Evolutionary conservation across 2,888 invertebrate genomes (phyloP), one percentile per base, ranked within the genome.

Genomic region (Xylophagus ater): DNA sequence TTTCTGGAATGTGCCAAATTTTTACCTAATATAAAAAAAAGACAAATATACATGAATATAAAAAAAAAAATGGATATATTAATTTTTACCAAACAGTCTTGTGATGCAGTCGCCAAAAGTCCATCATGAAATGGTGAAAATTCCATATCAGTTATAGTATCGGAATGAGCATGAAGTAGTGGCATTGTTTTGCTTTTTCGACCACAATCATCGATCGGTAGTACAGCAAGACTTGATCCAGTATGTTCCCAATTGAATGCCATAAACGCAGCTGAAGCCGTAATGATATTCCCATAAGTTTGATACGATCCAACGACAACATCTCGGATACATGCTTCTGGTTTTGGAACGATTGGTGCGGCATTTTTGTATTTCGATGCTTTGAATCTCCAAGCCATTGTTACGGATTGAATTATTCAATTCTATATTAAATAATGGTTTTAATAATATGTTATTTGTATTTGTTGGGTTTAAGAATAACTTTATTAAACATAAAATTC

Each of bases 361-460:
- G 94, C 90, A 81, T 96, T 96, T 76, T 94, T 96, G 68, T 89
- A 96, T 68, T 96, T 96, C 47, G 93, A 93, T 61, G 90, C 89
- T 73, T 94, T 93, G 70, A 94, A 94, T 68, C 92, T 76, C 86
- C 88, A 88, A 67, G 88, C 86, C 88, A 89, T 88, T 23, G n/a
- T n/a, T n/a, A n/a, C n/a, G n/a, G n/a, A n/a, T n/a, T n/a, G n/a
- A n/a, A n/a, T n/a, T n/a, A n/a, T n/a, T n/a, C n/a, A n/a, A n/a
- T n/a, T n/a, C n/a, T n/a, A n/a, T n/a, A n/a, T n/a, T n/a, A n/a
- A n/a, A n/a, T n/a, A n/a, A n/a, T n/a, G n/a, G n/a, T n/a, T n/a
- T n/a, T n/a, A n/a, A n/a, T n/a, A n/a, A n/a, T n/a, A n/a, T n/a
- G n/a, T n/a, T n/a, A n/a, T n/a, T n/a, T n/a, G n/a, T n/a, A n/a